Conservation (phyloP, 2,888 invertebrate genomes). For the Noctua comes region DNA sequence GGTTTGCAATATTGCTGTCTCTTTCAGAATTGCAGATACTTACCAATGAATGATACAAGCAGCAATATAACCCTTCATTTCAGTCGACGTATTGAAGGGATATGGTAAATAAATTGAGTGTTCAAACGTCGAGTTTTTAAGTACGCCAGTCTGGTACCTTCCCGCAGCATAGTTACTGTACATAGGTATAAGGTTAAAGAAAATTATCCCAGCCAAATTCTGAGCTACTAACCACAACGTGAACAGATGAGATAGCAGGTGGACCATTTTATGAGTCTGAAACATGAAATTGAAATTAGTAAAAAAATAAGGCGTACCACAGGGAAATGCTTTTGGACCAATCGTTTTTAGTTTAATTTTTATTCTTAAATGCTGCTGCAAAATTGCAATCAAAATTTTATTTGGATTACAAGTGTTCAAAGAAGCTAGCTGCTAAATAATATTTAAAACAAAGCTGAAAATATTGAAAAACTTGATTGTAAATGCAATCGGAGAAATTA, state of each 20-base stretch:
- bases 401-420: too few relatives aligned
- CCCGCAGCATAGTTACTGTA: conserved; percentile 38
- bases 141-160: conserved; percentile 13
- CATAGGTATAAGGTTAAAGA: conserved; percentile 48
- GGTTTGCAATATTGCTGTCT: too few relatives aligned
- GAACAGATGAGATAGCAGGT: conserved; percentile 26
- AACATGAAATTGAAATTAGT: conserved; percentile 10
- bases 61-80: conserved; percentile 38
- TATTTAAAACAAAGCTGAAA: too few relatives aligned
- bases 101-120: conserved; percentile 50
- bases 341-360: neutral
- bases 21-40: conserved; percentile 6
- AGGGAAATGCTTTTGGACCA: neutral
- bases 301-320: neutral
- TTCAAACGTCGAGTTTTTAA: conserved; percentile 49
- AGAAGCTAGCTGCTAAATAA: too few relatives aligned
- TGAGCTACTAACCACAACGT: conserved; percentile 10
- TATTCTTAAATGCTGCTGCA: neutral
- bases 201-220: conserved; percentile 7
- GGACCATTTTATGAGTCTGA: conserved; percentile 42
- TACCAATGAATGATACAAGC: conserved; percentile 48
- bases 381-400: too few relatives aligned
- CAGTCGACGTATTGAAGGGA: conserved; percentile 55
- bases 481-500: too few relatives aligned
- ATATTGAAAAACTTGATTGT: too few relatives aligned